Evolutionary conservation across 1,140 invertebrate genomes (phyloP), one percentile per base, ranked within the genome.

Genomic region (Tribolium madens): DNA sequence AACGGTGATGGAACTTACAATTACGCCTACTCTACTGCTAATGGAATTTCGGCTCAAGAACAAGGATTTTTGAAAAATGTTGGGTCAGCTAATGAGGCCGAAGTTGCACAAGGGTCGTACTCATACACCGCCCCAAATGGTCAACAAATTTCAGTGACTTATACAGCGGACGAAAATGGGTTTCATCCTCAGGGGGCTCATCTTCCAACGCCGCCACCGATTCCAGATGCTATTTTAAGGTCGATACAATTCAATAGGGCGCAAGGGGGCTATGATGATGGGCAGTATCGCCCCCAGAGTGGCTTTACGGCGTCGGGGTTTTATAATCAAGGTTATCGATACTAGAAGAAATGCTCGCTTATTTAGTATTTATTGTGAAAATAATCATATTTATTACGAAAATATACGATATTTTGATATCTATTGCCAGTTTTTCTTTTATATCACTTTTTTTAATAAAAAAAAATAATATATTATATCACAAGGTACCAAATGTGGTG

Each of bases 161-260:
- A 86, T 80, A 88, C 87, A 17, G 91, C 91, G 33, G 91, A 92
- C 80, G 90, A 92, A 80, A 91, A 91, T 77, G 91, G 91, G 10
- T 92, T 91, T 84, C 83, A 87, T 26, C 87, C 91, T 14, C 78
- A 83, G 5, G 89, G 89, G 17, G 88, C 85, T 36, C 88, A 89
- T 78, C 84, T 90, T 26, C 87, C 87, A 10, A 83, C 87, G 0
- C 86, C 89, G 5, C 88, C 88, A 0, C 89, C 89, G 69, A 85
- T 90, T 42, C 90, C 90, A 3, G 85, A 84, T 12, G 85, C 83
- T 1, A 90, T 90, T 78, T 71, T 87, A n/a, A 84, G 84, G 21
- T 80, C 87, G 1, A 74, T 89, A n/a, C 85, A 89, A 74, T 88
- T 84, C 83, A 88, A 79, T 17, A 57, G 52, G 36, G 75, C 74